Percentiles rank a stretch among this genome's conserved stretches.
These are phyloP conservation scores for Drosophila falleni DNA, from an alignment of 2,888 invertebrate species.

Conservation along the genomic window DNA sequence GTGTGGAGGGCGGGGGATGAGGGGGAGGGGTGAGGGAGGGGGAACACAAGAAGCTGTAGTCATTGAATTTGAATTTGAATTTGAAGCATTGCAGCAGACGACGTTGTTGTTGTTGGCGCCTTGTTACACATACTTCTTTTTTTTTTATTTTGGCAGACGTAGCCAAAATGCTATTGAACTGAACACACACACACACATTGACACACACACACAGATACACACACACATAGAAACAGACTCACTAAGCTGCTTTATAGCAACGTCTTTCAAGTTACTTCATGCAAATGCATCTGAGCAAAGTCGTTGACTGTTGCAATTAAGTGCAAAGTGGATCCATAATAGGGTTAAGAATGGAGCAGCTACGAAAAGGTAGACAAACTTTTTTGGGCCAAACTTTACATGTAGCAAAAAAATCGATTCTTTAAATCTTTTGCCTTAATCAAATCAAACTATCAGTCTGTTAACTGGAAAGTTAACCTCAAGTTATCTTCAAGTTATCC, in stretches of 20 bases:
- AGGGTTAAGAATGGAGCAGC: constrained; percentile 43
- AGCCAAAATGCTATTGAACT: constrained; percentile 61
- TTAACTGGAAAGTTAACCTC: not conserved
- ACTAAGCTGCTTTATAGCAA: not conserved
- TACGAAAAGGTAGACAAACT: not conserved
- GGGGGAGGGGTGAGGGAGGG: no score
- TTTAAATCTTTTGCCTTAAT: not conserved
- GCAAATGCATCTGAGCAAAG: constrained; percentile 24
- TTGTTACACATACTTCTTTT: constrained; percentile 23
- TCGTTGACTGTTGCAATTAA: constrained; percentile 66
- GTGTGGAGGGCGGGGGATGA: no score
- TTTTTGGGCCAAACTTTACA: not conserved
- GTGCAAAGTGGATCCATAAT: constrained; percentile 41
- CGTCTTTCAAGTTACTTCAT: constrained; percentile 21
- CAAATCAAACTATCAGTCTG: constrained; percentile 1
- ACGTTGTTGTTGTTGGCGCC: constrained; percentile 33
- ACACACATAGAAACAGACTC: constrained; percentile 10
- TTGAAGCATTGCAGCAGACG: constrained; percentile 57
- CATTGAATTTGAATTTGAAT: constrained; percentile 60
- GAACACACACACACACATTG: constrained; percentile 5
- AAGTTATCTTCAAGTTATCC: constrained; percentile 6
- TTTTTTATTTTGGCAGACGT: not conserved
- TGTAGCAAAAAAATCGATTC: not conserved
- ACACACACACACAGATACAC: constrained; percentile 24
- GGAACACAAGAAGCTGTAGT: constrained; percentile 34